These are phyloP conservation scores for Callinectes sapidus DNA, from an alignment of 2,888 invertebrate genomes.

Conservation along the genomic window DNA sequence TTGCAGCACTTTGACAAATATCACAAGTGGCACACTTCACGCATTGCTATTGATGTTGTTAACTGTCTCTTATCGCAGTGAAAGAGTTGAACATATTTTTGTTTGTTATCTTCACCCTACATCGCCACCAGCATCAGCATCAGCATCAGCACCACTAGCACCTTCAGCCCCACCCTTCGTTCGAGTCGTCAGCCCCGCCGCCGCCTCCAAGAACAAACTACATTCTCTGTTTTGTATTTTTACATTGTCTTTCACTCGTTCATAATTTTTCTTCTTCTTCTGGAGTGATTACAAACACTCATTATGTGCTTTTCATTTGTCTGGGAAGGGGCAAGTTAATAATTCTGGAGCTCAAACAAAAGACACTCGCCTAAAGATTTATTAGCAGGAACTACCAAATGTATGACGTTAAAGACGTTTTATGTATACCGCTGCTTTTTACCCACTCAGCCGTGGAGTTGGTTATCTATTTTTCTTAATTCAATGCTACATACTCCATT, in stretches of 20 bases:
- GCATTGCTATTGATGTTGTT: too few relatives aligned
- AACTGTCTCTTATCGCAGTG: too few relatives aligned
- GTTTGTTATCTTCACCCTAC: neutral
- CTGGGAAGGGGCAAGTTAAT: slow-evolving; percentile 11
- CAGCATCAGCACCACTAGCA: neutral
- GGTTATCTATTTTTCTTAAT: neutral
- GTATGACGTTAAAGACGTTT: neutral
- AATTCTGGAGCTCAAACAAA: slow-evolving; percentile 23
- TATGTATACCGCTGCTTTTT: neutral
- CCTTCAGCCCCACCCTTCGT: neutral
- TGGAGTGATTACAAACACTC: slow-evolving; percentile 9
- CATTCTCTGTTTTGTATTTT: neutral
- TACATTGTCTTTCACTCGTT: neutral
- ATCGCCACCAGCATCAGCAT: neutral
- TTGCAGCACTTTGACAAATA: neutral
- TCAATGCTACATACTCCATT: slow-evolving; percentile 4
- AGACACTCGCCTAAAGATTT: neutral
- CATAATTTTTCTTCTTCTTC: neutral
- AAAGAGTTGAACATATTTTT: neutral
- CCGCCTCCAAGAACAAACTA: neutral
- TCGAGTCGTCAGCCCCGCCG: neutral
- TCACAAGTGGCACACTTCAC: neutral
- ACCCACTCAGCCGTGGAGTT: neutral
- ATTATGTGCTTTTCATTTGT: slow-evolving; percentile 1
- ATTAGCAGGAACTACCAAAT: neutral